Evolutionary conservation across 2,113 vertebrate species (phyloP), one percentile per base, ranked within the genome.

Genomic region (Syrmaticus mikado): DNA sequence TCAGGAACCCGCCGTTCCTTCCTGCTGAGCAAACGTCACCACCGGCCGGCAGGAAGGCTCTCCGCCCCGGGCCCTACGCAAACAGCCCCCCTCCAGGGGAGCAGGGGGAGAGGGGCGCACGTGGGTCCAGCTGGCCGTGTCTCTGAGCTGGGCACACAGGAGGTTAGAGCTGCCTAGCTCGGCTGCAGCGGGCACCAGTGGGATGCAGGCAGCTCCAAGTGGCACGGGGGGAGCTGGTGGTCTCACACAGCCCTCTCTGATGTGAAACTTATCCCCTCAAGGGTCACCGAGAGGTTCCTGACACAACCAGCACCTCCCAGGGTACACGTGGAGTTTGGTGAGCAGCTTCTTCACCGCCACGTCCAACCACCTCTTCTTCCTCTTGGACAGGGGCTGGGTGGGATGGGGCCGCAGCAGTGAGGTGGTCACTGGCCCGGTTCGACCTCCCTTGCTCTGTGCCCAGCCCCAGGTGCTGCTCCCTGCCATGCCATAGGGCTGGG

Each of bases 1-100:
- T 92, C 93, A 96, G 97, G 97, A 97, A 97, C 97, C 85, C 15
- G 17, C 87, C 91, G 96, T 97, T 97, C 96, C 95, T 97, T 97
- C 96, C 96, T 97, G 95, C 32, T 3, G 75, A 43, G 5, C 71
- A 76, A 3, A 77, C 96, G 92, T 97, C 97, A 97, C 65, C 0
- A 28, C 2, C 20, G 0, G 46, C 64, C 16, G 94, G 77, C 92
- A 92, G 95, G 94, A 45, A 70, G 87, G 87, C 80, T 90, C 61
- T 8, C 61, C 61, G 25, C 61, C 61, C 61, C 38, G 7, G 38
- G 38, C 25, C 38, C 36, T 64, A 38, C 61, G 38, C 3, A 48
- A 85, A 48, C 74, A 61, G 84, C 62, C 60, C 76, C 50, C 27
- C 48, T 65, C 25, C 0, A 1, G 13, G 45, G 21, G 8, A 0